phyloP scores from a whole-genome alignment of 1,140 invertebrate species.

The Amphibalanus amphitrite region DNA sequence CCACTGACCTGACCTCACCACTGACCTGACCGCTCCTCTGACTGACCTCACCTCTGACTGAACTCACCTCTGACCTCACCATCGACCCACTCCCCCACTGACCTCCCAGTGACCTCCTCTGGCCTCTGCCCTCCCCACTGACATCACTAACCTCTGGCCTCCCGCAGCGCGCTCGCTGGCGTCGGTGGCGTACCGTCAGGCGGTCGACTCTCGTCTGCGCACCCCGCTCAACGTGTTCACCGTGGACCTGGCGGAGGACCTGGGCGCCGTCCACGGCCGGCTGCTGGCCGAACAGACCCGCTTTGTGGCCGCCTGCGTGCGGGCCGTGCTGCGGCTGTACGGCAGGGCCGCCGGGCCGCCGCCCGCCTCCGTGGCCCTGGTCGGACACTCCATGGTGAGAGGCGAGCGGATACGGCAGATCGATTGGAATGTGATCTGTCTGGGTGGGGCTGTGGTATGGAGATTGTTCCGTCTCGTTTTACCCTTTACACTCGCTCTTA shows the following conservation, averaged over 20 bases:
- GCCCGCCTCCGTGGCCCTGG: constrained; percentile 48
- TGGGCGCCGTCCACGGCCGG: constrained; percentile 57
- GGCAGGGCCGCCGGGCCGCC: constrained; percentile 25
- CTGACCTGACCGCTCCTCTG: too few relatives aligned
- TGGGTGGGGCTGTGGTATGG: too few relatives aligned
- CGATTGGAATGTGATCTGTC: too few relatives aligned
- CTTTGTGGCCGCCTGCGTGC: constrained; percentile 53
- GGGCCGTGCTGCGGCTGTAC: constrained; percentile 55
- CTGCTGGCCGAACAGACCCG: constrained; percentile 54
- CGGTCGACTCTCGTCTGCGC: constrained; percentile 34
- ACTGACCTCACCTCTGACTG: too few relatives aligned
- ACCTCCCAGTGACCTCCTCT: too few relatives aligned
- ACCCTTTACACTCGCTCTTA: not conserved
- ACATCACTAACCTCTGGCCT: constrained; percentile 14
- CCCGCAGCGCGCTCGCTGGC: constrained; percentile 61
- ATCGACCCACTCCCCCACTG: not conserved
- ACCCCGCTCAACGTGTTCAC: constrained; percentile 77
- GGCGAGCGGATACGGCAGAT: too few relatives aligned
- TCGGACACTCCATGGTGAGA: constrained; percentile 82
- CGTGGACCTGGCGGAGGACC: constrained; percentile 62
- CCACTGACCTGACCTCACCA: too few relatives aligned
- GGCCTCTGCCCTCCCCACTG: too few relatives aligned
- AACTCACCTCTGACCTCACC: too few relatives aligned
- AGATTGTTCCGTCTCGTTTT: too few relatives aligned
- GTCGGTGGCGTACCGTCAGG: constrained; percentile 68